These are phyloP conservation scores for Drosophila ficusphila DNA, from an alignment of 1,140 invertebrate species.

Conservation along the genomic window DNA sequence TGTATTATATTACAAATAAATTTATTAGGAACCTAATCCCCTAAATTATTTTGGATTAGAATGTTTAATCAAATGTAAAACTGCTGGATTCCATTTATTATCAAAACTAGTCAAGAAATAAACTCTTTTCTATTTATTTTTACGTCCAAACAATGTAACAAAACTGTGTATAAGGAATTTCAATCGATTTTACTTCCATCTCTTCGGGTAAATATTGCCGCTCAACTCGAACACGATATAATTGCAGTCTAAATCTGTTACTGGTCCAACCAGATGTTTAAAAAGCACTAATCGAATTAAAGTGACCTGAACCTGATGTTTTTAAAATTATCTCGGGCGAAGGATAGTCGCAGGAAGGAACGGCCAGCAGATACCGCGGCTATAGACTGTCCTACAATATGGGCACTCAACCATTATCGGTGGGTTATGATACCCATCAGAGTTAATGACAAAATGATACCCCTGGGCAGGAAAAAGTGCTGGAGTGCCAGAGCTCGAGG, in stretches of 20 bases:
- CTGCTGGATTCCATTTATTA: too few relatives aligned
- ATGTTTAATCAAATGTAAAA: too few relatives aligned
- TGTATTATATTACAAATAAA: too few relatives aligned
- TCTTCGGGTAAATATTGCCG: too few relatives aligned
- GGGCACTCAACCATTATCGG: constrained; percentile 21
- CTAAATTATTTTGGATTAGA: too few relatives aligned
- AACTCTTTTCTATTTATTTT: too few relatives aligned
- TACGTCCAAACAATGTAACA: too few relatives aligned
- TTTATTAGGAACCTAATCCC: too few relatives aligned
- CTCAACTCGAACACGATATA: neutral
- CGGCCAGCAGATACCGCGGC: constrained; percentile 4
- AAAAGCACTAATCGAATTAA: constrained; percentile 21
- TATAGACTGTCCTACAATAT: constrained; percentile 20
- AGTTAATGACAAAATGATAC: constrained; percentile 42
- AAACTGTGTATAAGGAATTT: too few relatives aligned
- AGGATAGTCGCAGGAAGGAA: constrained; percentile 3
- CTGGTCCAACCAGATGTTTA: constrained; percentile 1
- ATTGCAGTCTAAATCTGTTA: neutral
- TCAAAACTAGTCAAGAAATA: too few relatives aligned
- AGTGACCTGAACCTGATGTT: constrained; percentile 12
- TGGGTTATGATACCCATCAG: constrained; percentile 30
- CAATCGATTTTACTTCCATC: too few relatives aligned
- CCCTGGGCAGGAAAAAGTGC: neutral
- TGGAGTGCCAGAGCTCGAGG: too few relatives aligned
- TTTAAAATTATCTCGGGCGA: constrained; percentile 6